Evolutionary conservation across 2,797 vertebrate genomes (phyloP).

Genomic region (Eulemur rubriventer): DNA sequence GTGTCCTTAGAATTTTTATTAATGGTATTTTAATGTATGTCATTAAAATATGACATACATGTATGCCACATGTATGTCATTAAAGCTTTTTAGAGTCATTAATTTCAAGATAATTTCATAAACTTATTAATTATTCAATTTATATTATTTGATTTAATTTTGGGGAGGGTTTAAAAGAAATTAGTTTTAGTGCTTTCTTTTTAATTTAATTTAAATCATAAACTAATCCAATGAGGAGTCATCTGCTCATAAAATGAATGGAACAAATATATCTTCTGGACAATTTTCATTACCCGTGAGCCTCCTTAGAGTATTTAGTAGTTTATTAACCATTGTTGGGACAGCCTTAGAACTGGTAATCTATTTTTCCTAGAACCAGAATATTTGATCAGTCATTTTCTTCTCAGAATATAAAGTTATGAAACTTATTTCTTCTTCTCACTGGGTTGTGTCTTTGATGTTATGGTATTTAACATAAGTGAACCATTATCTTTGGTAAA

Average conservation of each 20-base stretch:
- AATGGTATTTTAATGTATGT: constrained; percentile 21
- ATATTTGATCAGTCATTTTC: constrained; percentile 46
- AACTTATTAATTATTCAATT: constrained; percentile 46
- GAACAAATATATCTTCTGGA: constrained; percentile 43
- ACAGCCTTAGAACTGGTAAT: background rate
- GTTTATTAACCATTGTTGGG: constrained; percentile 20
- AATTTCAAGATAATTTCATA: constrained; percentile 50
- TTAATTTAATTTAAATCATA: constrained; percentile 53
- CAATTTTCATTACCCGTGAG: constrained; percentile 24
- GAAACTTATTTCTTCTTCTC: background rate
- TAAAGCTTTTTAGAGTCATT: constrained; percentile 51
- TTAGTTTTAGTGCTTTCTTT: background rate
- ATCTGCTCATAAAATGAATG: constrained; percentile 51
- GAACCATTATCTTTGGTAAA: background rate
- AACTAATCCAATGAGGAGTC: constrained; percentile 34
- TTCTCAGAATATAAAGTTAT: constrained; percentile 30
- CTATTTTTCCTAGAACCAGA: constrained; percentile 41
- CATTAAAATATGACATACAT: too few species aligned
- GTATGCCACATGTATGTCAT: background rate
- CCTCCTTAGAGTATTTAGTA: background rate
- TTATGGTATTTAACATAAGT: background rate
- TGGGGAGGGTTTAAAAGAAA: background rate
- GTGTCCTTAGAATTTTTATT: constrained; percentile 32
- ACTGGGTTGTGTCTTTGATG: background rate
- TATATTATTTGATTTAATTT: constrained; percentile 20